Base-by-base conservation (phyloP, 2,113 vertebrate species). In the Mustela nigripes region DNA sequence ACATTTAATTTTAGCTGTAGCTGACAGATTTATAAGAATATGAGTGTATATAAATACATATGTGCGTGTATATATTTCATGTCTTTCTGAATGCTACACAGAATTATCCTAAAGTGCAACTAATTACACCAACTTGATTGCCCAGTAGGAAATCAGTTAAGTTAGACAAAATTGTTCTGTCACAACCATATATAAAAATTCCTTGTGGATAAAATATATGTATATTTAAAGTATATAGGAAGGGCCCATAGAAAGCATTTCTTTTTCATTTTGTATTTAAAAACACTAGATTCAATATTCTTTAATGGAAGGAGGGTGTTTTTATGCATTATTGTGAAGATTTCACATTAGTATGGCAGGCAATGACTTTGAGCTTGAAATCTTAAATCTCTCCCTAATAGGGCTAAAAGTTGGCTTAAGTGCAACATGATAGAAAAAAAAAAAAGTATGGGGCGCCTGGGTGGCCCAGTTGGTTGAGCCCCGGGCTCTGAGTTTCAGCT, bases 181-280 rank as follows among this genome's bases (percentile, higher is more conserved):
- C 69, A 71, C 87, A 84, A 60, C 36, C 24, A 89, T 48, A 11
- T 50, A 58, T 50, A 83, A 50, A 80, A 83, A 45, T 58, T 80
- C 28, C 95, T 53, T 95, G 33, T 85, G 53, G 18, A 71, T 95
- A 93, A 86, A 89, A 93, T 91, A 9, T 58, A 56, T 18, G 0
- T 92, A 9, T 92, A 42, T 86, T 91, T 85, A 65, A 91, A 93
- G 65, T 85, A 58, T 56, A 80, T 10, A 58, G 24, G 16, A 89
- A 86, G 5, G 1, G 10, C 16, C 7, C 15, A 28, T 3, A 4
- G 5, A 74, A 62, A 16, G 67, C 33, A 67, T 36, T 90, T 67
- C 22, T 50, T 76, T 91, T 81, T 74, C 12, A 36, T 94, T 95
- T 94, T 87, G n/a, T 92, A 90, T 67, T 82, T 94, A 56, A 92